Evolutionary conservation across 2,888 invertebrate species (phyloP).

Genomic region (Oxytorus armatus): DNA sequence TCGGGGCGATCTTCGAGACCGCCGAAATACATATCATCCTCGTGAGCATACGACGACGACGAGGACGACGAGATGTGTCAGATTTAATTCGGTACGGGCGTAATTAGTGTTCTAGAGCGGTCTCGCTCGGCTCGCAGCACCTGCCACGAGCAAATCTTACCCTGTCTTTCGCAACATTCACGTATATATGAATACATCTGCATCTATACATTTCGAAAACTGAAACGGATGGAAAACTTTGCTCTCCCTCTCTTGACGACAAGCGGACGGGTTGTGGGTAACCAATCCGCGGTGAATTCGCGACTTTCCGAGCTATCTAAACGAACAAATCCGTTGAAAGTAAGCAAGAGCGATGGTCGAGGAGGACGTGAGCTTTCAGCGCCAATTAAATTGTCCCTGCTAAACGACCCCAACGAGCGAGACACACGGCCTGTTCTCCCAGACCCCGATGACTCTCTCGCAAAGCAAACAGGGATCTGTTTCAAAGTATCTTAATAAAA

Average conservation of each 20-base stretch:
- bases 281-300: constrained; percentile 27
- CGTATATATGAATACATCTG: too few relatives aligned
- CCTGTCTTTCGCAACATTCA: too few relatives aligned
- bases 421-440: too few relatives aligned
- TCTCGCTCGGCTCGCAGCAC: constrained; percentile 83
- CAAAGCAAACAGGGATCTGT: too few relatives aligned
- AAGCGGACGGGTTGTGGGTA: too few relatives aligned
- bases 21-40: background rate
- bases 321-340: constrained; percentile 77
- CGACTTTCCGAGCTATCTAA: constrained; percentile 60
- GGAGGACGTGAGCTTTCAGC: constrained; percentile 79
- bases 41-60: background rate
- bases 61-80: constrained; percentile 73
- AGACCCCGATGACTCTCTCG: too few relatives aligned
- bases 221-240: background rate
- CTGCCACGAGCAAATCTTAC: constrained; percentile 76
- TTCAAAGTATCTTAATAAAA: too few relatives aligned
- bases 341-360: constrained; percentile 75
- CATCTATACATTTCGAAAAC: too few relatives aligned
- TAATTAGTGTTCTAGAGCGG: constrained; percentile 80
- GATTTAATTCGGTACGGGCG: constrained; percentile 81
- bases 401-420: constrained; percentile 74
- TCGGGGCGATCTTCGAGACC: constrained; percentile 1
- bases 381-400: constrained; percentile 81
- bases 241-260: too few relatives aligned